phyloP scores from a whole-genome alignment of 1,140 invertebrate species.

The Panulirus ornatus region DNA sequence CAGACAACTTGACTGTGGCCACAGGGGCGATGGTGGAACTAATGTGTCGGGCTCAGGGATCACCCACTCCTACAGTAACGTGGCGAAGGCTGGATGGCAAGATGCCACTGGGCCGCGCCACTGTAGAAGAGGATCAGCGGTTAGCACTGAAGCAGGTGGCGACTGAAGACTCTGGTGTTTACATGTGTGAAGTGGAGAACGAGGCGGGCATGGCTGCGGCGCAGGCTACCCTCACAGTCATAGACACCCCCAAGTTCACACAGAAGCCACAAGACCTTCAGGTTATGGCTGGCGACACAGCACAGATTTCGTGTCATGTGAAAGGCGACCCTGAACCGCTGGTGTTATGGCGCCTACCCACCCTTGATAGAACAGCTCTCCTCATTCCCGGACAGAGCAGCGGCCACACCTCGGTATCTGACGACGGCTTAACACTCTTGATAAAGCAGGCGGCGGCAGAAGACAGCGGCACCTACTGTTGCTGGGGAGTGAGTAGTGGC shows the following conservation, averaged over 20 bases:
- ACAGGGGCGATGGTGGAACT: slow-evolving; percentile 46
- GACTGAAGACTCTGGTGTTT: slow-evolving; percentile 39
- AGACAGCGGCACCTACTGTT: slow-evolving; percentile 54
- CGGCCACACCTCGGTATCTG: slow-evolving; percentile 33
- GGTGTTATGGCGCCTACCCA: slow-evolving; percentile 70
- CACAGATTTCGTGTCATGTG: slow-evolving; percentile 51
- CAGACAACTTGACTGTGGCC: slow-evolving; percentile 30
- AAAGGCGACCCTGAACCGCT: slow-evolving; percentile 67
- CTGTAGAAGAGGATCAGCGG: slow-evolving; percentile 26
- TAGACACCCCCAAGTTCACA: slow-evolving; percentile 35
- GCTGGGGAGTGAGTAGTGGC: slow-evolving; percentile 58
- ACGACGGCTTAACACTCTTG: slow-evolving; percentile 31
- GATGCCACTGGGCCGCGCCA: slow-evolving; percentile 39
- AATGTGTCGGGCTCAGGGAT: slow-evolving; percentile 22
- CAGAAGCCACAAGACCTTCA: slow-evolving; percentile 55
- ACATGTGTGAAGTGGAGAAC: slow-evolving; percentile 51
- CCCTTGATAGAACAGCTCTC: slow-evolving; percentile 60
- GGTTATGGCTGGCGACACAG: slow-evolving; percentile 37
- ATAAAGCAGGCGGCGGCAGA: slow-evolving; percentile 19
- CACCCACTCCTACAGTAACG: slow-evolving; percentile 23
- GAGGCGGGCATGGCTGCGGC: slow-evolving; percentile 34
- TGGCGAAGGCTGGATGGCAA: slow-evolving; percentile 51
- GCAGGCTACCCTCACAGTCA: slow-evolving; percentile 9
- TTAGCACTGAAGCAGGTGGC: slow-evolving; percentile 34
- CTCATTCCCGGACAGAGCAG: slow-evolving; percentile 25